phyloP scores from a whole-genome alignment of 2,113 vertebrate species.

The Piaya cayana region DNA sequence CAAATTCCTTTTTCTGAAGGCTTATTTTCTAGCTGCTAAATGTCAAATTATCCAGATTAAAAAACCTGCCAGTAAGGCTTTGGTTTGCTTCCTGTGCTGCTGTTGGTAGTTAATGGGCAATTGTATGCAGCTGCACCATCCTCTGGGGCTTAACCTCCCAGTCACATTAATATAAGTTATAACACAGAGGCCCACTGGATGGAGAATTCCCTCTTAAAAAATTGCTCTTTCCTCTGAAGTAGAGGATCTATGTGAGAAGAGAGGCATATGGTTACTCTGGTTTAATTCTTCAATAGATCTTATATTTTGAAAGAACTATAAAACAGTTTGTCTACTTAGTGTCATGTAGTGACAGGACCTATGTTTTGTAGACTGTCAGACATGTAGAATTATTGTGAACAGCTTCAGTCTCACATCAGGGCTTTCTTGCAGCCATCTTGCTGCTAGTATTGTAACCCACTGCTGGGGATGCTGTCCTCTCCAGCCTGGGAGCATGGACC shows the following conservation, averaged over 20 bases:
- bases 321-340: not conserved
- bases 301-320: not conserved
- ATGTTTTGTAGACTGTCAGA: not conserved
- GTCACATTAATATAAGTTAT: not conserved
- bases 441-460: not conserved
- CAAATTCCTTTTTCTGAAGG: not conserved
- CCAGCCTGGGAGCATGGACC: not conserved
- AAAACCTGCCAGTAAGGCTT: not conserved
- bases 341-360: not conserved
- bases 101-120: not conserved
- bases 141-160: not conserved
- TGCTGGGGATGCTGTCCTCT: not conserved
- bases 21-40: not conserved
- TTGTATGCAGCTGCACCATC: not conserved
- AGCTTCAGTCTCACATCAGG: not conserved
- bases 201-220: not conserved
- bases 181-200: not conserved
- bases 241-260: not conserved
- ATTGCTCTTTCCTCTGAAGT: not conserved
- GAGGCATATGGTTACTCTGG: not conserved
- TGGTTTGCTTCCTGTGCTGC: not conserved
- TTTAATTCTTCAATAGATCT: not conserved
- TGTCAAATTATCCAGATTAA: not conserved
- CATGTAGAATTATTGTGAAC: rapidly evolving
- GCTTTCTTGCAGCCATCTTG: not conserved